A percentile compares a stretch with the other conserved stretches of the same genome.
phyloP scores from a whole-genome alignment of 2,797 vertebrate species.

The Smutsia temminckii region DNA sequence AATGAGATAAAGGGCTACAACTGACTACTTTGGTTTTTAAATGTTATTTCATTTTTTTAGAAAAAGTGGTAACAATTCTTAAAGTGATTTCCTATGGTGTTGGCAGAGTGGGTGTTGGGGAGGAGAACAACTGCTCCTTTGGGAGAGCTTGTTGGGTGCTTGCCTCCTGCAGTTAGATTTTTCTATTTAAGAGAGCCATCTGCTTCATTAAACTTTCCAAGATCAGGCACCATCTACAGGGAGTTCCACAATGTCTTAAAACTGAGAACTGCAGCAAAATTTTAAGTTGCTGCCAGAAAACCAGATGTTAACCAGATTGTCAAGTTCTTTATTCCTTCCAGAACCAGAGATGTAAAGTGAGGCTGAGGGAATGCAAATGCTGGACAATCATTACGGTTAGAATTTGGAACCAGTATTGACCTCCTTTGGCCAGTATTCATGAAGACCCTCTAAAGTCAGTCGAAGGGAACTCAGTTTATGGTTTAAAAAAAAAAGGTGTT shows the following conservation, averaged over 20 bases:
- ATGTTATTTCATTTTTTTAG: slow-evolving; percentile 42
- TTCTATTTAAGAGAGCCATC: slow-evolving; percentile 66
- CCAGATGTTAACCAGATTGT: slow-evolving; percentile 57
- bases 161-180: slow-evolving; percentile 52
- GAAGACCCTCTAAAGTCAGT: background rate
- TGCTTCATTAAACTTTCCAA: slow-evolving; percentile 57
- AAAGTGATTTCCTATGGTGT: slow-evolving; percentile 26
- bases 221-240: slow-evolving; percentile 37
- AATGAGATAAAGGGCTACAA: slow-evolving; percentile 14
- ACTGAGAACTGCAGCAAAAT: slow-evolving; percentile 43
- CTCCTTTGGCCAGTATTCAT: slow-evolving; percentile 10
- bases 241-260: slow-evolving; percentile 65
- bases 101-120: slow-evolving; percentile 38
- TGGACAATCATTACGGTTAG: background rate
- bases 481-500: background rate
- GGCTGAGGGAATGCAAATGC: slow-evolving; percentile 39
- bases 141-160: slow-evolving; percentile 50
- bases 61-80: background rate
- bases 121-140: slow-evolving; percentile 62
- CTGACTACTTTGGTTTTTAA: slow-evolving; percentile 50
- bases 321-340: slow-evolving; percentile 17
- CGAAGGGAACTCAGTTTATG: slow-evolving; percentile 36
- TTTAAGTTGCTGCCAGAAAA: slow-evolving; percentile 62
- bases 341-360: slow-evolving; percentile 46
- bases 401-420: slow-evolving; percentile 18